Conservation (phyloP, 2,888 invertebrate species). For the Melipona beecheii region DNA sequence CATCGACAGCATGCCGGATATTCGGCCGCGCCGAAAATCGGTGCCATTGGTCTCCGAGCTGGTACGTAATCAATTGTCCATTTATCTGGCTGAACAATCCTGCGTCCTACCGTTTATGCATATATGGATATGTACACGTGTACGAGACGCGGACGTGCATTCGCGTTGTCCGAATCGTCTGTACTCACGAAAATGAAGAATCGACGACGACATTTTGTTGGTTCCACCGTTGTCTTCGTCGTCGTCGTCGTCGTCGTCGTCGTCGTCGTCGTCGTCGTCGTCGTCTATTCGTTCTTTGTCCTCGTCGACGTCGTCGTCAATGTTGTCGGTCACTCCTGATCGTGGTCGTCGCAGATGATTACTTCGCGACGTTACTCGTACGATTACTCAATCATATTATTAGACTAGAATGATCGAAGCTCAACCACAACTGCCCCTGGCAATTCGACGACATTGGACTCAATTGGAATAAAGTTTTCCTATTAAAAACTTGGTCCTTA, state of each 20-base stretch:
- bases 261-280: background rate
- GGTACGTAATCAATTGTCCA: constrained; percentile 89
- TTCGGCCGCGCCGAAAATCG: constrained; percentile 97
- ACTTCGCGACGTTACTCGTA: background rate
- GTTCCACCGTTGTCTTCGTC: constrained; percentile 31
- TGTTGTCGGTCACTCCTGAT: constrained; percentile 58
- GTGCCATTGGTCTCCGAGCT: constrained; percentile 99
- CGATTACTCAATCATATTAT: too few relatives aligned
- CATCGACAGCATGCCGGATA: constrained; percentile 99
- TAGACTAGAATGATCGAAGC: too few relatives aligned
- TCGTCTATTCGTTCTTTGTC: constrained; percentile 20
- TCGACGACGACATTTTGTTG: constrained; percentile 50
- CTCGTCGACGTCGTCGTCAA: constrained; percentile 42
- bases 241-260: constrained; percentile 21
- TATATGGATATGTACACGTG: constrained; percentile 56
- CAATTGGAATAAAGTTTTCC: constrained; percentile 13
- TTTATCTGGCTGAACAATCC: constrained; percentile 40
- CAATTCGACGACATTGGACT: background rate
- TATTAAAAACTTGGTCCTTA: constrained; percentile 3
- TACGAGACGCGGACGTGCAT: constrained; percentile 38
- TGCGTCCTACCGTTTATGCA: constrained; percentile 32
- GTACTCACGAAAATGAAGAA: constrained; percentile 73
- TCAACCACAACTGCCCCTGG: background rate
- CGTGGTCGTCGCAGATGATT: constrained; percentile 23
- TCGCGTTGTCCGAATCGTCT: constrained; percentile 75